Percentiles rank a stretch among this genome's conserved stretches.
phyloP scores from a whole-genome alignment of 2,797 vertebrate species.

The Oreortyx pictus region DNA sequence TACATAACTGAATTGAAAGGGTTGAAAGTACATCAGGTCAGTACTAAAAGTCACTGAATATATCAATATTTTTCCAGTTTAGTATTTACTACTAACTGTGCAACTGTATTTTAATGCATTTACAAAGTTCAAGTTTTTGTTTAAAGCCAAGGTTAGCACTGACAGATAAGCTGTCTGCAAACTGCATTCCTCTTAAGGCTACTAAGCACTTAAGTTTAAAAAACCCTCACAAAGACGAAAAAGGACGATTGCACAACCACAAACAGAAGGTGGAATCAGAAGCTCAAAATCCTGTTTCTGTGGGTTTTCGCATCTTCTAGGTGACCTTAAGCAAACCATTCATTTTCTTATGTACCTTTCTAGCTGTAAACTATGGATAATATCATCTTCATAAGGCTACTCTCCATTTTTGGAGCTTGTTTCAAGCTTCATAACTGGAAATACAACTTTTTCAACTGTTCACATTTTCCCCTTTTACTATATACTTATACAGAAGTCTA shows the following conservation, averaged over 20 bases:
- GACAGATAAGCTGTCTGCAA: not conserved
- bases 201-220: not conserved
- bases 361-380: not conserved
- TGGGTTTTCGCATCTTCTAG: rapidly evolving
- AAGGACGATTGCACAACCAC: not conserved
- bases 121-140: not conserved
- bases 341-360: not conserved
- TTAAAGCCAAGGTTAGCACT: not conserved
- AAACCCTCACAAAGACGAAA: not conserved
- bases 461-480: not conserved
- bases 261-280: not conserved
- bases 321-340: not conserved
- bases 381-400: not conserved
- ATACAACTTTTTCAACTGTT: not conserved
- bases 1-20: not conserved
- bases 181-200: not conserved
- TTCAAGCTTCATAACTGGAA: not conserved
- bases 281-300: not conserved
- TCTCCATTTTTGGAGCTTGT: not conserved
- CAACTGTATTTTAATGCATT: not conserved
- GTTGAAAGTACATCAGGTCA: not conserved
- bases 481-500: not conserved
- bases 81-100: not conserved
- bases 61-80: not conserved
- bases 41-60: not conserved